phyloP scores from a whole-genome alignment of 1,140 invertebrate genomes.

The Potamilus streckersoni region DNA sequence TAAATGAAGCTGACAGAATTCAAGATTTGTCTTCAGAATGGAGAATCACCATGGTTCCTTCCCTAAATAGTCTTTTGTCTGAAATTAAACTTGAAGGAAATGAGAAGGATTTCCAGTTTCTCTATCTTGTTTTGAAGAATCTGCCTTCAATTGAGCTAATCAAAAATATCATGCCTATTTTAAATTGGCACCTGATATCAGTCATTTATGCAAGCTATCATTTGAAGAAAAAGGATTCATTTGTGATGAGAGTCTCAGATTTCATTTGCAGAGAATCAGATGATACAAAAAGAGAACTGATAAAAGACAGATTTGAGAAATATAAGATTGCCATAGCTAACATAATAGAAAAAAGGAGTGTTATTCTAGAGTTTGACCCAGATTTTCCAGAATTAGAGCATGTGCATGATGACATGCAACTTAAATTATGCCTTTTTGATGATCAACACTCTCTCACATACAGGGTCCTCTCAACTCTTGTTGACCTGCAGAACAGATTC shows the following conservation, averaged over 20 bases:
- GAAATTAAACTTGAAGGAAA: not conserved
- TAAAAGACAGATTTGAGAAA: slow-evolving; percentile 8
- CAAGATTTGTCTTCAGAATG: not conserved
- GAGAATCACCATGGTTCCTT: slow-evolving; percentile 1
- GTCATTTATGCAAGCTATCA: slow-evolving; percentile 7
- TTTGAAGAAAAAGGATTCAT: slow-evolving; percentile 10
- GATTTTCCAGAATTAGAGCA: not conserved
- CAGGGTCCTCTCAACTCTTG: slow-evolving; percentile 2
- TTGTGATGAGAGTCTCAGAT: slow-evolving; percentile 6
- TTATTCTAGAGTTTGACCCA: not conserved
- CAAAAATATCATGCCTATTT: slow-evolving; percentile 5
- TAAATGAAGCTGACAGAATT: not conserved
- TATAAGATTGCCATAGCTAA: slow-evolving; percentile 1
- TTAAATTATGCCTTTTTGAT: slow-evolving; percentile 10
- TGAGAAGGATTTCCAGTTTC: slow-evolving; percentile 1
- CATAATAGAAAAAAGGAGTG: not conserved
- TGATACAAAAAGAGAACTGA: not conserved
- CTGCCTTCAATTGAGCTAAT: slow-evolving; percentile 1
- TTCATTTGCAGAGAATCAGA: not conserved
- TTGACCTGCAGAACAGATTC: slow-evolving; percentile 14
- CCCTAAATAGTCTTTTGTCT: slow-evolving; percentile 4
- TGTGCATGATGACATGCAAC: not conserved
- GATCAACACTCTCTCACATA: slow-evolving; percentile 2
- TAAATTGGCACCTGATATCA: slow-evolving; percentile 16
- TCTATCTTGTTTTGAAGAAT: not conserved